Evolutionary conservation across 2,113 vertebrate genomes (phyloP), one percentile per base, ranked within the genome.

Genomic region (Spizaetus ornatus): DNA sequence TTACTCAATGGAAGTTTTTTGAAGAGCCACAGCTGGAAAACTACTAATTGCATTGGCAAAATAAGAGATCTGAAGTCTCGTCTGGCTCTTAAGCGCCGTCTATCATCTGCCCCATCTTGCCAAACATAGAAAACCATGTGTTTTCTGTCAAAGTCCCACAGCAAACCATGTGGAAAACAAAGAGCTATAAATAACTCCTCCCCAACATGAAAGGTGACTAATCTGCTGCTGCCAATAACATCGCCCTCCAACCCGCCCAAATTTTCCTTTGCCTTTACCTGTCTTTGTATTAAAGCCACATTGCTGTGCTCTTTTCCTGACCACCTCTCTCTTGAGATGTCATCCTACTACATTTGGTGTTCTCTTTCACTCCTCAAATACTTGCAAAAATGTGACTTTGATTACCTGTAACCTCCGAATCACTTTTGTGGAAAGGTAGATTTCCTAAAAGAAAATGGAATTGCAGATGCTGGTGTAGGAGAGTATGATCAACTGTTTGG

Each of bases 131-230:
- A 85, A 82, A 90, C 56, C 94, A 82, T 88, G 83, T 87, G 94
- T 87, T 96, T 95, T 95, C 84, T 93, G 73, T 79, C 91, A 69
- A 89, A 93, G 61, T 82, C 70, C 81, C 48, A 82, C 66, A 94
- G 58, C 62, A 93, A 94, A 89, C 70, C 48, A 70, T 45, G 86
- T 94, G 95, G 93, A 95, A 97, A 97, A 92, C 77, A 91, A 84
- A 65, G 42, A 69, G 36, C 81, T 97, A 85, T 89, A 89, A 97
- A 93, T 96, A 97, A 58, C 31, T 89, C 42, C 83, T 94, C 65
- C 78, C n/a, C 70, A 76, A 62, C 36, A 87, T 34, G 66, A 85
- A 91, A 94, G 50, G 45, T 87, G 84, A 93, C 81, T 95, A 86
- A 93, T 85, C 56, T 79, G 43, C 34, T 50, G 59, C 66, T 84